phyloP scores from a whole-genome alignment of 1,140 invertebrate species.

The Calephelis nemesis region DNA sequence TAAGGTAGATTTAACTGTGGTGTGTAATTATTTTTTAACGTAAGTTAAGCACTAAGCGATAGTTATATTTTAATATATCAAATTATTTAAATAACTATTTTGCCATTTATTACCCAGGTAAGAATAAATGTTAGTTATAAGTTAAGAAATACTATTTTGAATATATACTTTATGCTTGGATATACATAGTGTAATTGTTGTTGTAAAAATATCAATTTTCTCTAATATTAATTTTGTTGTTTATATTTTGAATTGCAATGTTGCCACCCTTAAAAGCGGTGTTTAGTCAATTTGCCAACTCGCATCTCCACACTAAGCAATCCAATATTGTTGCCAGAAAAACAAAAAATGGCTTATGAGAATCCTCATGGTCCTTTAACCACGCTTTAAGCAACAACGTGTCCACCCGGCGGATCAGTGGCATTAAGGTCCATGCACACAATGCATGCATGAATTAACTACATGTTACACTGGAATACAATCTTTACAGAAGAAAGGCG shows the following conservation, averaged over 20 bases:
- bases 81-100: slow-evolving; percentile 7
- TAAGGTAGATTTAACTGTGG: background rate
- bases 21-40: background rate
- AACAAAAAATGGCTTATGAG: too few relatives aligned
- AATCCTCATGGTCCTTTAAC: too few relatives aligned
- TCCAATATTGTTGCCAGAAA: too few relatives aligned
- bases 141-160: slow-evolving; percentile 12
- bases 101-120: slow-evolving; percentile 8
- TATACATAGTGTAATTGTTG: slow-evolving; percentile 13
- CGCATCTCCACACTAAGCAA: too few relatives aligned
- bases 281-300: too few relatives aligned
- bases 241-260: background rate
- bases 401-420: too few relatives aligned
- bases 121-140: slow-evolving; percentile 16
- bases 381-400: too few relatives aligned
- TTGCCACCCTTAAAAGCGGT: too few relatives aligned
- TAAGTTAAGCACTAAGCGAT: background rate
- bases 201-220: slow-evolving; percentile 20
- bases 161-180: slow-evolving; percentile 11
- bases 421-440: too few relatives aligned
- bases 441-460: too few relatives aligned
- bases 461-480: too few relatives aligned
- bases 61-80: slow-evolving; percentile 15
- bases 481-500: too few relatives aligned
- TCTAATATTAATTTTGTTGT: background rate